Conservation (phyloP, 2,888 invertebrate species). For the Congeria kusceri region DNA sequence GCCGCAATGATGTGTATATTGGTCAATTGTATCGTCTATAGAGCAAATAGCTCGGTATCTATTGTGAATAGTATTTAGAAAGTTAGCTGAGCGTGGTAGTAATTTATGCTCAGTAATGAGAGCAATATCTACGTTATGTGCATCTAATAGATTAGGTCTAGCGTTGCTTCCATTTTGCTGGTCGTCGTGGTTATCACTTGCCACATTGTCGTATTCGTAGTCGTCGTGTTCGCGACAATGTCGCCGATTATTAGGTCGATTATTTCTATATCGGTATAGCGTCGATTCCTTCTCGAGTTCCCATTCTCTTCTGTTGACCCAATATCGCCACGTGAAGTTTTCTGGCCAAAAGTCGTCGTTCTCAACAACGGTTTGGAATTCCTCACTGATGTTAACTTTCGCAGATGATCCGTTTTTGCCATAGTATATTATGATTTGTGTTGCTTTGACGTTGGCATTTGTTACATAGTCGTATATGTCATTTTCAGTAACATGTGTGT, state of each 20-base stretch:
- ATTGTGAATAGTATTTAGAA: neutral
- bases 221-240: neutral
- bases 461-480: neutral
- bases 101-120: slow-evolving; percentile 7
- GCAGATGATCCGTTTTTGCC: too few relatives aligned
- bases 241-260: neutral
- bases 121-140: slow-evolving; percentile 1
- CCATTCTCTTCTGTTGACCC: too few relatives aligned
- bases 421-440: neutral
- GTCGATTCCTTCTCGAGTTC: too few relatives aligned
- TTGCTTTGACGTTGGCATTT: too few relatives aligned
- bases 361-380: too few relatives aligned
- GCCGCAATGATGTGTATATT: neutral
- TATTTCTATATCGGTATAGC: too few relatives aligned
- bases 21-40: too few relatives aligned
- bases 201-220: too few relatives aligned
- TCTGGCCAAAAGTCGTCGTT: neutral
- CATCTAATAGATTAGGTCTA: neutral
- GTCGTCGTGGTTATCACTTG: too few relatives aligned
- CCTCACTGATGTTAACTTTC: too few relatives aligned
- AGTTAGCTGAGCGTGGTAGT: neutral
- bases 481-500: neutral
- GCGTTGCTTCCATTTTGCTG: neutral
- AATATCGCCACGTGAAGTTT: neutral
- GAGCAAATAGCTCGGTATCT: neutral